Evolutionary conservation across 2,113 vertebrate genomes (phyloP).

Genomic region (Psephotus haematonotus): DNA sequence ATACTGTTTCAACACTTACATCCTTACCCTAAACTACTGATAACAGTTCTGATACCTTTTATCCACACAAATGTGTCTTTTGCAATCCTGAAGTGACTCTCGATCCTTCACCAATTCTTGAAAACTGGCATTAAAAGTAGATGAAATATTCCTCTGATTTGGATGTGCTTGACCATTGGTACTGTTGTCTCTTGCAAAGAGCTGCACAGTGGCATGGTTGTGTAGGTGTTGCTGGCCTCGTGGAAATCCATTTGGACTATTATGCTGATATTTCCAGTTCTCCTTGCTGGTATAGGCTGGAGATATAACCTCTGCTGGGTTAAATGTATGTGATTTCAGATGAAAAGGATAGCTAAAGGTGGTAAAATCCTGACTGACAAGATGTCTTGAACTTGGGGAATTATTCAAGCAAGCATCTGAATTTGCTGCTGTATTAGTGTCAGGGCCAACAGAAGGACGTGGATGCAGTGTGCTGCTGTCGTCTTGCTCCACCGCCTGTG

Average conservation of each 20-base stretch:
- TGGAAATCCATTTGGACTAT: not conserved
- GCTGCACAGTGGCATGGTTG: not conserved
- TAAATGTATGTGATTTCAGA: not conserved
- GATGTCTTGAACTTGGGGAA: not conserved
- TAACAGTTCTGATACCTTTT: conserved; percentile 18
- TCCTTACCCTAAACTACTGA: conserved; percentile 44
- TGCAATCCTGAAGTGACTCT: not conserved
- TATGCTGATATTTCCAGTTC: not conserved
- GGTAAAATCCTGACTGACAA: not conserved
- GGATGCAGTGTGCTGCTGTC: not conserved
- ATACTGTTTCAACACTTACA: not conserved
- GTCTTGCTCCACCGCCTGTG: not conserved
- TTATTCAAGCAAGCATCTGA: not conserved
- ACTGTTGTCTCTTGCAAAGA: not conserved
- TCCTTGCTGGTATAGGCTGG: not conserved
- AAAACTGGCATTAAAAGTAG: not conserved
- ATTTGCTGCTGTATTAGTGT: not conserved
- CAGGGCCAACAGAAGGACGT: not conserved
- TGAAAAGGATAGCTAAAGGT: not conserved
- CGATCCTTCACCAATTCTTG: not conserved
- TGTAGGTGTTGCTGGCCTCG: not conserved
- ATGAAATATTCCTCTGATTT: not conserved
- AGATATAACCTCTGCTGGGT: not conserved
- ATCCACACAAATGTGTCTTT: not conserved
- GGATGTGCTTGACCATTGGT: not conserved